A percentile compares a stretch with the other conserved stretches of the same genome.
Evolutionary conservation across 2,797 vertebrate species (phyloP).

Genomic region (Coranthus polyacanthus): DNA sequence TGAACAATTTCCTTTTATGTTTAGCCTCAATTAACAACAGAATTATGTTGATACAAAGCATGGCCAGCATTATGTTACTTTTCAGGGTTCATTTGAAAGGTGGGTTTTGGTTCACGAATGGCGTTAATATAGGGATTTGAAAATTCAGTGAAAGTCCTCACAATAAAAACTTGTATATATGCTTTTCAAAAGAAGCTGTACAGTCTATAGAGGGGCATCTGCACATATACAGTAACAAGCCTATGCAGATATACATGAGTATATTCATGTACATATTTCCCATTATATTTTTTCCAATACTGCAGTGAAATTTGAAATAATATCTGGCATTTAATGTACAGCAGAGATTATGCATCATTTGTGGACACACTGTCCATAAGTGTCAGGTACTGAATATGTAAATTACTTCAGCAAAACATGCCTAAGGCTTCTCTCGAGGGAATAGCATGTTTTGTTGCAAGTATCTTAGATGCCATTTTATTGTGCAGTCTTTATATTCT

Average conservation of each 20-base stretch:
- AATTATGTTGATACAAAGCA: no score
- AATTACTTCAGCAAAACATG: constrained; percentile 10
- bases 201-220: not conserved
- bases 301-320: constrained; percentile 10
- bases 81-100: no score
- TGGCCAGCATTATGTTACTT: no score
- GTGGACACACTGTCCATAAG: constrained; percentile 10
- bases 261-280: no score
- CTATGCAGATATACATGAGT: not conserved
- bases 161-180: no score
- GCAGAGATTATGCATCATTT: constrained; percentile 39
- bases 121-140: no score
- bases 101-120: no score
- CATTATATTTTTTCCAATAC: constrained; percentile 13
- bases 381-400: constrained; percentile 11
- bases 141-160: no score
- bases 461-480: constrained; percentile 27
- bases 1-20: no score
- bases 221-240: constrained; percentile 2
- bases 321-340: constrained; percentile 41
- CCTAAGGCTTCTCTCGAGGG: not conserved
- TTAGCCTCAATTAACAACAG: no score
- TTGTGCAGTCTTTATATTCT: constrained; percentile 26
- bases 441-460: constrained; percentile 23
- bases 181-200: no score